Base-by-base conservation (phyloP, 2,888 invertebrate species). In the Drosophila macrothrix region DNA sequence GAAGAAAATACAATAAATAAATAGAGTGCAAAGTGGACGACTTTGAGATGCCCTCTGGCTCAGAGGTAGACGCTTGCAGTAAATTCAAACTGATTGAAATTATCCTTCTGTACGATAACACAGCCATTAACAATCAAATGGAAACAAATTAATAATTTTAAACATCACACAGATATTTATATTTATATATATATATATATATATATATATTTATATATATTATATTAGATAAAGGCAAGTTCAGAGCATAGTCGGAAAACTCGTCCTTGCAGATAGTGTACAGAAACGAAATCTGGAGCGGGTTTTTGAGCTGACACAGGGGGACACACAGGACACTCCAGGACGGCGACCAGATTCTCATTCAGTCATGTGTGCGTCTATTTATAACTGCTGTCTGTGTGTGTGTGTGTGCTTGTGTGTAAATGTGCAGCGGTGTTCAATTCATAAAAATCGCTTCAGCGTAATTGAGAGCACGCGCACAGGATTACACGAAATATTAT, bases 391-490 rank as follows among this genome's bases (percentile, higher is more conserved):
- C 46, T 50, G 50, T 46, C n/a, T 55, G 16, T 49, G 33, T 50
- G n/a, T 59, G n/a, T 41, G 46, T 43, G 41, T 29, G 49, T 49
- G 43, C 19, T 19, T 22, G 43, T 29, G 49, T 53, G 53, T 59
- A 61, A 25, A 9, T 74, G 56, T 75, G 69, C 68, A 52, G 35
- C 39, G 25, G 12, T 29, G 28, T 56, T 65, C 73, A 68, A 63
- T 59, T 71, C 35, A 52, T 53, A 22, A 81, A 82, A 84, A 84
- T 82, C 82, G 76, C 76, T 73, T 75, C 69, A 67, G 68, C 76
- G 82, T 87, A 89, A 87, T 87, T 87, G 89, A 82, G 83, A 87
- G 87, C 87, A 87, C 87, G 87, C 88, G 84, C 79, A 65, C 52
- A 49, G 84, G 84, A 87, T 87, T 87, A 84, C 80, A 82, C 68